phyloP scores from a whole-genome alignment of 2,797 vertebrate genomes.

The Microtus agrestis region DNA sequence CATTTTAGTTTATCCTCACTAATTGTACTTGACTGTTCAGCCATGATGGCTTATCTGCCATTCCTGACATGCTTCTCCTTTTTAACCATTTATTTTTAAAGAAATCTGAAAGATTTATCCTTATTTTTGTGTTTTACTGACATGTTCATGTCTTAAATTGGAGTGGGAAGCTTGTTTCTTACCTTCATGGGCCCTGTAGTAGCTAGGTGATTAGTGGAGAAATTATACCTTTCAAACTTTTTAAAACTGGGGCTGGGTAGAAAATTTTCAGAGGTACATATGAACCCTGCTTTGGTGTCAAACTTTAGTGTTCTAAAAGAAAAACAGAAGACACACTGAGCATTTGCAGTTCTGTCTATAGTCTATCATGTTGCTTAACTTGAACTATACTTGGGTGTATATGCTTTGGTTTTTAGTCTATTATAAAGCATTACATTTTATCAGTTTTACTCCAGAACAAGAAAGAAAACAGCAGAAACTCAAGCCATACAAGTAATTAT shows the following conservation, averaged over 20 bases:
- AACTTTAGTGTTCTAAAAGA: constrained; percentile 53
- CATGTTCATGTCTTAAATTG: not conserved
- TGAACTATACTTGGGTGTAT: not conserved
- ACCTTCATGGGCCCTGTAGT: constrained; percentile 28
- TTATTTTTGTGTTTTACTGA: constrained; percentile 12
- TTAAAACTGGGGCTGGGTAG: not conserved
- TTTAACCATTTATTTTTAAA: not conserved
- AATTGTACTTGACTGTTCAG: not conserved
- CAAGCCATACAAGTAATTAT: not conserved
- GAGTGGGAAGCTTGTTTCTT: constrained; percentile 47
- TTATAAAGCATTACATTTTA: not conserved
- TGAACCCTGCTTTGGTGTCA: constrained; percentile 31
- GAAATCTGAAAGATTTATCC: not conserved
- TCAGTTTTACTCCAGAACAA: not conserved
- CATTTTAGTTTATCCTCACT: not conserved
- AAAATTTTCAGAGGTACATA: constrained; percentile 48
- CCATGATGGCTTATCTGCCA: not conserved
- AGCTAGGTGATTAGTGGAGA: constrained; percentile 43
- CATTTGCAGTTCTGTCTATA: not conserved
- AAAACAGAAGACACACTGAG: not conserved
- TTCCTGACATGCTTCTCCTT: not conserved
- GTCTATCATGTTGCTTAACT: not conserved
- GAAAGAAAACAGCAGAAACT: not conserved
- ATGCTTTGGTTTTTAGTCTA: not conserved
- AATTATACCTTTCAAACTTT: constrained; percentile 38